Evolutionary conservation across 2,888 invertebrate species (phyloP), one percentile per base, ranked within the genome.

Genomic region (Girardia tigrina): DNA sequence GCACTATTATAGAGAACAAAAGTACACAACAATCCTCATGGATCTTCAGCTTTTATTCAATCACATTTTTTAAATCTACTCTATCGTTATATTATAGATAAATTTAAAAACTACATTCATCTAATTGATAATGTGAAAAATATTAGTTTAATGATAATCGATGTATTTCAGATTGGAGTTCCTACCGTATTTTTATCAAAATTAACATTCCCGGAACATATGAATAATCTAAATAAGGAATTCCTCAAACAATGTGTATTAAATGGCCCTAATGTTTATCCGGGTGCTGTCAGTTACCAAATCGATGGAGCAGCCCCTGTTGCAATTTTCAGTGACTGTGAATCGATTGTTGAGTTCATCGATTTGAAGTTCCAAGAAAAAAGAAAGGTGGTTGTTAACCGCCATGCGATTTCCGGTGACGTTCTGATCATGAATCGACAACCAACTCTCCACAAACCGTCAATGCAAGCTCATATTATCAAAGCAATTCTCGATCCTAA

Each of bases 361-460:
- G 71, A 2, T 1, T 28, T 28, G n/a, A 20, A 28, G 6, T 71
- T 27, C 26, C 71, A 28, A 71, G 26, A 27, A n/a, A 71, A 27
- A 20, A n/a, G 26, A 20, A 28, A 28, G 20, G 28, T 71, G 12
- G 16, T 36, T 28, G 76, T 76, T 6, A 28, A 23, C 16, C 88
- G 98, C 16, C 98, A 98, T 86, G 86, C 99, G 73, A 86, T 89
- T 56, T 91, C 92, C 82, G 97, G 95, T 0, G 98, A 99, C 85
- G 87, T 92, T 12, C 82, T 98, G 77, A 86, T 98, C 76, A 85
- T 98, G 75, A 99, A 99, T 85, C 90, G 98, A 70, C 98, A 99
- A 82, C 98, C 98, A 0, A 93, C 97, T 0, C 87, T 99, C 16
- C 98, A 99, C 84, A 91, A 90, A 80, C 94, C 98, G 0, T 93